Evolutionary conservation across 1,140 invertebrate genomes (phyloP).

Genomic region (Ladona fulva): DNA sequence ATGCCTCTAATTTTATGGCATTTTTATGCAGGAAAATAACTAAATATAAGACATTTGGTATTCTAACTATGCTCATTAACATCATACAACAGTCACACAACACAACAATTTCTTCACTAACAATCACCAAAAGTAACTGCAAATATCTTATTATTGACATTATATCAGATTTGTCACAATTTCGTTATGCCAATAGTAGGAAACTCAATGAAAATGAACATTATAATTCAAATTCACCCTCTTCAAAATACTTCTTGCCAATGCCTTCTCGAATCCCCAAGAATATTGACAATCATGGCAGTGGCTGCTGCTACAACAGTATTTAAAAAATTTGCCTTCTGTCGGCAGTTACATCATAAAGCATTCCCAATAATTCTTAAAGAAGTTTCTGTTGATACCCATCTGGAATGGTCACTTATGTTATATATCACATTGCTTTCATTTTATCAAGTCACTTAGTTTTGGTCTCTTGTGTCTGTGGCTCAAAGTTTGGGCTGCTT

Average conservation of each 20-base stretch:
- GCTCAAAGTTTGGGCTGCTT: not conserved
- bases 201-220: slow-evolving; percentile 10
- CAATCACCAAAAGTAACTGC: slow-evolving; percentile 17
- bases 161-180: not conserved
- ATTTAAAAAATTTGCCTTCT: slow-evolving; percentile 3
- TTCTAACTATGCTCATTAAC: not conserved
- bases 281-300: slow-evolving; percentile 9
- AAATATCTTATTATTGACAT: slow-evolving; percentile 14
- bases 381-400: slow-evolving; percentile 4
- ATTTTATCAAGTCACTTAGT: slow-evolving; percentile 10
- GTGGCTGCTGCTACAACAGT: slow-evolving; percentile 6
- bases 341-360: slow-evolving; percentile 5
- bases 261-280: not conserved
- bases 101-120: slow-evolving; percentile 11
- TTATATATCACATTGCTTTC: slow-evolving; percentile 3
- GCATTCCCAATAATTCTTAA: slow-evolving; percentile 4
- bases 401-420: slow-evolving; percentile 4
- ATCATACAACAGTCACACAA: slow-evolving; percentile 14
- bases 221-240: not conserved
- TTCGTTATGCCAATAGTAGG: not conserved
- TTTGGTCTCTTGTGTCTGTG: slow-evolving; percentile 8
- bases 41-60: slow-evolving; percentile 10
- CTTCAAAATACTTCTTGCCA: not conserved
- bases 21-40: slow-evolving; percentile 4
- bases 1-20: slow-evolving; percentile 1